These are phyloP conservation scores for Drosophila aff. DNA, from an alignment of 1,140 invertebrate genomes.

Conservation along the genomic window DNA sequence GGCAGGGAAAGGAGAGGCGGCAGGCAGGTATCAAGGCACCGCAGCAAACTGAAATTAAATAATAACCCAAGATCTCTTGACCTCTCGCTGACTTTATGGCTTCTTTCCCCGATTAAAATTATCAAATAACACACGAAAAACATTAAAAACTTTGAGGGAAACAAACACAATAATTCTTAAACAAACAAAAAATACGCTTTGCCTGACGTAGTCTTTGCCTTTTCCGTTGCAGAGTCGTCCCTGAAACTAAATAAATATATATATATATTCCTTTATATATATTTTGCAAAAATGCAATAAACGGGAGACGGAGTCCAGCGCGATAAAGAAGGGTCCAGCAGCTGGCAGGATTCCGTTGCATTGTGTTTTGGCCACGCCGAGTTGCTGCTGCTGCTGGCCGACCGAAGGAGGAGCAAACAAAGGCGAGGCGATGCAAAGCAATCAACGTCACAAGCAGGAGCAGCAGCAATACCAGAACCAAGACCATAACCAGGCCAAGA, in stretches of 20 bases:
- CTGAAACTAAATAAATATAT: neutral
- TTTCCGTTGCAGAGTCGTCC: constrained; percentile 25
- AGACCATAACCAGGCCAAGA: neutral
- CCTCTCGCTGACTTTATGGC: neutral
- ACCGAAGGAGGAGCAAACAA: constrained; percentile 47
- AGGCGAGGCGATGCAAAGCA: constrained; percentile 76
- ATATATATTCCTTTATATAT: neutral
- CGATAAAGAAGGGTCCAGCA: constrained; percentile 32
- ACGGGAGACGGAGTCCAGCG: constrained; percentile 6
- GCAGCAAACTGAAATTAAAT: neutral
- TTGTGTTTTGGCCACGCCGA: constrained; percentile 25
- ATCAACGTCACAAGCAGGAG: constrained; percentile 74
- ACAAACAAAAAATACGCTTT: constrained; percentile 38
- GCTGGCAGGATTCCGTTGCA: constrained; percentile 22
- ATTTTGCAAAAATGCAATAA: constrained; percentile 43
- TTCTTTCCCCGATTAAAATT: neutral
- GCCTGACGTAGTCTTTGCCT: constrained; percentile 41
- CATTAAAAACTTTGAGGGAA: neutral
- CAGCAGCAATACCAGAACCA: constrained; percentile 45
- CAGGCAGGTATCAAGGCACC: neutral
- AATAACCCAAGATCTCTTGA: neutral
- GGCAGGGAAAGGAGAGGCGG: neutral
- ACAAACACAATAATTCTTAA: constrained; percentile 17
- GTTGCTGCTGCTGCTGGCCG: constrained; percentile 14
- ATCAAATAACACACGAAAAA: neutral